Evolutionary conservation across 2,888 invertebrate species (phyloP), one percentile per base, ranked within the genome.

Genomic region (Harpalus rufipes): DNA sequence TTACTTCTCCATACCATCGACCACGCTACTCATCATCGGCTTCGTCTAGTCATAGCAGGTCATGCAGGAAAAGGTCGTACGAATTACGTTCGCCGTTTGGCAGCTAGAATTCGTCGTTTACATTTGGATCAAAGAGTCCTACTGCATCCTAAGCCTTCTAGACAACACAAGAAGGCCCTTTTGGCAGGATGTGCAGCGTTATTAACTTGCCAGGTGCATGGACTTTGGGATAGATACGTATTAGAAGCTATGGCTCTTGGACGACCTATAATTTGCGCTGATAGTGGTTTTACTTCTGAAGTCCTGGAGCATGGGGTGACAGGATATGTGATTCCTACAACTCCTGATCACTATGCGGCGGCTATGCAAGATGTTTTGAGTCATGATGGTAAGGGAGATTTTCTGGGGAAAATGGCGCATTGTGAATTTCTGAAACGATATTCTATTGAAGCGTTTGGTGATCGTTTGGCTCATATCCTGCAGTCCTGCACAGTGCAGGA

Each of bases 281-380:
- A 72, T 58, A 72, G 59, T 58, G 81, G 85, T 21, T 84, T 84
- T 44, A 63, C 79, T 51, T 18, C 18, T 8, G 41, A 79, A 78
- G 68, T 72, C 12, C 63, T 79, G 16, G 68, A 76, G 10, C n/a
- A 83, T 51, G 76, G 76, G 1, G 56, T 63, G 4, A 63, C 72
- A 68, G 86, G 81, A 25, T 85, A 85, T 79, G 61, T 85, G 32
- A 76, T 85, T 61, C 80, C 84, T 8, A 76, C 85, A 21, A 84
- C 58, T n/a, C 65, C 80, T 61, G 84, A 84, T 32, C 56, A 63
- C 80, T 85, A 63, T 74, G 61, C 79, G 39, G 81, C 80, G 25
- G 84, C 56, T 25, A 59, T 59, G 72, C n/a, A 12, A 10, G 51
- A 44, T 56, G 63, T 81, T 1, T 16, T 82, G 56, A 41, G 14